Evolutionary conservation across 1,140 invertebrate genomes (phyloP), one percentile per base, ranked within the genome.

Genomic region (Bombus pascuorum): DNA sequence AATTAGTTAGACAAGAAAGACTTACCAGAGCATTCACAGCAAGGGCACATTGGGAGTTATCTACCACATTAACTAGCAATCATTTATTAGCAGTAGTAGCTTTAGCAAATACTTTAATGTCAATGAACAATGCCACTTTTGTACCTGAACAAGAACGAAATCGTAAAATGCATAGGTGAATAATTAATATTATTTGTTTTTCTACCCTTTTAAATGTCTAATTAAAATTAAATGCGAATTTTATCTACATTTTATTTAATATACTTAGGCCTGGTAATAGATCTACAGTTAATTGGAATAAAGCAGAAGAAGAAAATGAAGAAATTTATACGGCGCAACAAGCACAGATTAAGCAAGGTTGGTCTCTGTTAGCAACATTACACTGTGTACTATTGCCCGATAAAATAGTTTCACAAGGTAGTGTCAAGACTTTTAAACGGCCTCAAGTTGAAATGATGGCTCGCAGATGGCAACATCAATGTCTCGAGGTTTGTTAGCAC

Each of bases 371-470:
- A 47, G 98, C 99, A 9, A 99, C 99, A 0, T 96, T 99, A 39
- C 99, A 99, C 94, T 99, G 99, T 93, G 98, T 99, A 42, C 95
- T 99, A 28, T 95, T 99, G 73, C 98, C 99, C 1, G 99, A 99
- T 90, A 98, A 98, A 94, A 97, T 98, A 37, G 95, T 96, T 34
- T 95, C 96, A 2, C 94, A 96, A 72, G 96, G 96, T 93, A 98
- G 98, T 39, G 96, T 97, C 0, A 97, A 97, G 87, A 96, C 96
- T 78, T 99, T 99, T 93, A 98, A 99, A 93, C 96, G 98, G 37
- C 98, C 99, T 0, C 97, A 98, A 94, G 98, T 99, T 1, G 99
- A 99, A 94, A 98, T 99, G 97, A 96, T 99, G 96, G 99, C 99
- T 18, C 96, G 98, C 42, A 96, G 98, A 71, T 99, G 99, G 99